Percentiles rank a stretch among this genome's conserved stretches.
Evolutionary conservation across 2,888 invertebrate genomes (phyloP).

Genomic region (Clostera curtula): DNA sequence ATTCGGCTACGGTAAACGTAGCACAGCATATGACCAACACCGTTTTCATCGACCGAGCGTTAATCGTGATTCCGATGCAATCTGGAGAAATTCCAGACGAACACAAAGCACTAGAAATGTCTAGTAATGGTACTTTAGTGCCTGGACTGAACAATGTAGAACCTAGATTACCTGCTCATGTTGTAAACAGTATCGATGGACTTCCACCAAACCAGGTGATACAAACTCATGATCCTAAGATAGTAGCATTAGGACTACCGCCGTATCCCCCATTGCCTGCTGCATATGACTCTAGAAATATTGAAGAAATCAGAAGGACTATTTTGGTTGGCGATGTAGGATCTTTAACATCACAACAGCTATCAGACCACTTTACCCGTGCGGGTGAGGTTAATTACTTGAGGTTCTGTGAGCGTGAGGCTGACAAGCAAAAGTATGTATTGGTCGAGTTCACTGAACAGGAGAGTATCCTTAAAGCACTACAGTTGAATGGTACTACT

Average conservation of each 20-base stretch:
- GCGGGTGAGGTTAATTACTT: conserved; percentile 97
- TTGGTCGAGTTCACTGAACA: conserved; percentile 97
- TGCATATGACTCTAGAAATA: conserved; percentile 88
- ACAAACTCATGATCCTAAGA: conserved; percentile 91
- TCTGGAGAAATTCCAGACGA: conserved; percentile 96
- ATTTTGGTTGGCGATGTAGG: conserved; percentile 89
- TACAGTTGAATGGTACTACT: conserved; percentile 87
- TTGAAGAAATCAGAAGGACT: conserved; percentile 97
- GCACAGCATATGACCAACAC: conserved; percentile 99
- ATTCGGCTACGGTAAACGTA: conserved; percentile 90
- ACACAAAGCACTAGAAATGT: conserved; percentile 92
- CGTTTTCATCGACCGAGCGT: conserved; percentile 97
- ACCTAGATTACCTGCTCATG: conserved; percentile 91
- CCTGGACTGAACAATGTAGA: conserved; percentile 89
- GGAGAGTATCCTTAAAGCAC: conserved; percentile 87
- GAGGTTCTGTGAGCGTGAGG: conserved; percentile 90
- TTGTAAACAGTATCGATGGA: conserved; percentile 90
- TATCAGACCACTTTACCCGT: conserved; percentile 90
- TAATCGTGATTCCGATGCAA: conserved; percentile 94
- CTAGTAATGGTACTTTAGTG: conserved; percentile 91
- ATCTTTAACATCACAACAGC: conserved; percentile 82
- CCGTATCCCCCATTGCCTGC: conserved; percentile 94
- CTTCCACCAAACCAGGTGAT: conserved; percentile 89
- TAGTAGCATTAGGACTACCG: conserved; percentile 87
- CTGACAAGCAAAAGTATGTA: conserved; percentile 85